Conservation (phyloP, 2,113 vertebrate species). For the Callaeas wilsoni region DNA sequence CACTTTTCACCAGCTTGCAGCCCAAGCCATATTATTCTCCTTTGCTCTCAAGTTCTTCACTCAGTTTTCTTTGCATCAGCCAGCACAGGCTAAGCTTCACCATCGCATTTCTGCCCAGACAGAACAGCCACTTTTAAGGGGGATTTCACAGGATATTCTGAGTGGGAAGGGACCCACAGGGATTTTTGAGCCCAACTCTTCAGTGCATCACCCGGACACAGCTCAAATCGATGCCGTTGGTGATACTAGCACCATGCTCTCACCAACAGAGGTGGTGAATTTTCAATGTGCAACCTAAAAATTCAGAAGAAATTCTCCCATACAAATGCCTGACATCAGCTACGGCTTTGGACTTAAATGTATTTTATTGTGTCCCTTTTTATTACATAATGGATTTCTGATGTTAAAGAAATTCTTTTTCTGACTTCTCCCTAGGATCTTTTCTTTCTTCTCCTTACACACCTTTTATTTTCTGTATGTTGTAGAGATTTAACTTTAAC, state of each 20-base stretch:
- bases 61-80: neutral
- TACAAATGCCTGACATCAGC: neutral
- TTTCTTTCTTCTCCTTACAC: neutral
- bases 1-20: neutral
- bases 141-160: neutral
- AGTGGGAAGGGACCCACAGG: neutral
- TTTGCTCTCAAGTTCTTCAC: neutral
- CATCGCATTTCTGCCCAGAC: neutral
- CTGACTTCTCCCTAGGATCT: neutral
- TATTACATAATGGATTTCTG: neutral
- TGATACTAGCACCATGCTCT: fast-evolving
- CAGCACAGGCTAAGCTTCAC: neutral
- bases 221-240: neutral
- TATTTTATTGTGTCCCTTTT: neutral
- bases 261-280: neutral
- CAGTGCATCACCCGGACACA: neutral
- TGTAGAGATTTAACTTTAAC: neutral
- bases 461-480: neutral
- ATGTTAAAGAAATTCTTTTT: neutral
- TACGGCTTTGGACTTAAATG: neutral
- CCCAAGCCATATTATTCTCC: neutral
- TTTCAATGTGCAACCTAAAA: neutral
- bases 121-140: neutral
- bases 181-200: neutral
- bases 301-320: neutral